These are phyloP conservation scores for Ichneumoninae sp. DNA, from an alignment of 2,888 invertebrate species.

Conservation along the genomic window DNA sequence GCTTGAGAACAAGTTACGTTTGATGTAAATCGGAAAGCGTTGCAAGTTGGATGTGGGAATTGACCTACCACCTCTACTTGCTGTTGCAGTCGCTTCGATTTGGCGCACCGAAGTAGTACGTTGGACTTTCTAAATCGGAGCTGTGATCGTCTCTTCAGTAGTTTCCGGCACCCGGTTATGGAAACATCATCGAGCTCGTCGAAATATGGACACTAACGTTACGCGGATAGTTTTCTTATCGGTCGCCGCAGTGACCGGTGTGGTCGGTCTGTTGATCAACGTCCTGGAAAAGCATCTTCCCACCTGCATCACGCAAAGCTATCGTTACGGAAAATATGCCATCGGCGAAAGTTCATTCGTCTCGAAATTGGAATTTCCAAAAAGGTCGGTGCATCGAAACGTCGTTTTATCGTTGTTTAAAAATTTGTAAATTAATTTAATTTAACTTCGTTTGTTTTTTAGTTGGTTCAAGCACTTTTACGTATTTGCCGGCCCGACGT, in stretches of 20 bases:
- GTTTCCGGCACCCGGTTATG: neutral
- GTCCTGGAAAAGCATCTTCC: constrained; percentile 89
- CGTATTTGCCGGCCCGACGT: constrained; percentile 87
- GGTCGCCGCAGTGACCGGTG: constrained; percentile 80
- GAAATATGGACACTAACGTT: constrained; percentile 76
- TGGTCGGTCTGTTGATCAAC: constrained; percentile 88
- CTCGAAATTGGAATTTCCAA: constrained; percentile 88
- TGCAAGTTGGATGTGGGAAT: neutral
- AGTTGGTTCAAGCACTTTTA: constrained; percentile 93
- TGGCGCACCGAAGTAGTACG: neutral
- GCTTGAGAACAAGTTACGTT: neutral
- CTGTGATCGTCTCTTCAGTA: constrained; percentile 14
- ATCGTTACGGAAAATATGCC: constrained; percentile 91
- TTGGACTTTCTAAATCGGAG: constrained; percentile 57
- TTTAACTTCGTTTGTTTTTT: constrained; percentile 61
- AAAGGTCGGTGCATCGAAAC: constrained; percentile 84
- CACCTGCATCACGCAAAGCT: constrained; percentile 87
- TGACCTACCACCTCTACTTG: constrained; percentile 26
- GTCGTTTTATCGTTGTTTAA: constrained; percentile 18
- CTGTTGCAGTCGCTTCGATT: constrained; percentile 49
- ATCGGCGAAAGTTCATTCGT: constrained; percentile 84
- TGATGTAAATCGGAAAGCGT: neutral
- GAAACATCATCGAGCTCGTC: neutral
- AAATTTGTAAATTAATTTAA: neutral
- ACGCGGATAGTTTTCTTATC: constrained; percentile 75